These are phyloP conservation scores for Belonocnema kinseyi DNA, from an alignment of 1,140 invertebrate genomes.

Conservation along the genomic window DNA sequence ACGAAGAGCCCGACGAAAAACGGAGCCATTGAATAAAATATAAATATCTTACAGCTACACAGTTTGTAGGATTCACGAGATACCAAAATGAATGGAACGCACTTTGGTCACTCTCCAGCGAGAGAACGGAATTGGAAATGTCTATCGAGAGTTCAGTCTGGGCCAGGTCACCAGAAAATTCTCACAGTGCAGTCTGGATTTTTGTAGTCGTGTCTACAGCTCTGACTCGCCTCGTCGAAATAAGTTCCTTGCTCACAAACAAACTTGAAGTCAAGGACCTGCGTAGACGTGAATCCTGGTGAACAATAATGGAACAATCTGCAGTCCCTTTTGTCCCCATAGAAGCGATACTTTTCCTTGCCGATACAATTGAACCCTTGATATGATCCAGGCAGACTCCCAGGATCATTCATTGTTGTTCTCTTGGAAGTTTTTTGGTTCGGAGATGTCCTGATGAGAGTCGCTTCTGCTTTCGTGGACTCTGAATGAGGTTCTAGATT, in stretches of 20 bases:
- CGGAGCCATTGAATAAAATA: conserved; percentile 33
- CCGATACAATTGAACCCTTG: conserved; percentile 77
- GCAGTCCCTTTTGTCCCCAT: conserved; percentile 77
- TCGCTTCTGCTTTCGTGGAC: conserved; percentile 5
- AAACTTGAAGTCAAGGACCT: conserved; percentile 79
- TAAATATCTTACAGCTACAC: conserved; percentile 43
- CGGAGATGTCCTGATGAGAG: background rate
- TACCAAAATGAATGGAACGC: conserved; percentile 66
- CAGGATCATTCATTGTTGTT: conserved; percentile 27
- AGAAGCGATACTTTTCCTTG: conserved; percentile 77
- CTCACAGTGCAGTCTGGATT: conserved; percentile 62
- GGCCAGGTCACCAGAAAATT: conserved; percentile 41
- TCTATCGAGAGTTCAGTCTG: conserved; percentile 32
- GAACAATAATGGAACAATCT: conserved; percentile 80
- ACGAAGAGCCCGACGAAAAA: background rate
- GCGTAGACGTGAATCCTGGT: conserved; percentile 76
- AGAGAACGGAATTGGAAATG: conserved; percentile 42
- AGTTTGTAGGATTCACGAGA: conserved; percentile 68
- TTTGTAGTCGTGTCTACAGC: conserved; percentile 68
- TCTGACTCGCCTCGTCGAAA: conserved; percentile 77
- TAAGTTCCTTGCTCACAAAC: conserved; percentile 78
- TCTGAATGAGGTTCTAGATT: conserved; percentile 4
- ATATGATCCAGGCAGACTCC: conserved; percentile 19
- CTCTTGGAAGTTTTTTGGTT: conserved; percentile 30
- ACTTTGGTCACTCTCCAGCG: background rate